phyloP scores from a whole-genome alignment of 2,888 invertebrate species.

The Caenorhabditis wallacei region DNA sequence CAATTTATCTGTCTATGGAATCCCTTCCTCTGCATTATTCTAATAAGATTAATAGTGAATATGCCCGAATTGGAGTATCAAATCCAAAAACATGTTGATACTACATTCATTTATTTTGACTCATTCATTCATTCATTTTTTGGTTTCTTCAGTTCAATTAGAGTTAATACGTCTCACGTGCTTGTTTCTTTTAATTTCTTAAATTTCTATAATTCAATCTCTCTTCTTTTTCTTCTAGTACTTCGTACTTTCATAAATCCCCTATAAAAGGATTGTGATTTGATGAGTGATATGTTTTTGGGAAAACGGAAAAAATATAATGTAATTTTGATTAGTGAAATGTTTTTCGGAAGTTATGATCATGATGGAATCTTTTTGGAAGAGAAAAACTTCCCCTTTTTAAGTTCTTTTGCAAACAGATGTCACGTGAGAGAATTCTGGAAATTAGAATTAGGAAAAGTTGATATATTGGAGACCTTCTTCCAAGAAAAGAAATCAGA shows the following conservation, averaged over 20 bases:
- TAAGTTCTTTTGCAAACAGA: constrained; percentile 13
- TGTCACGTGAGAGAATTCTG: constrained; percentile 12
- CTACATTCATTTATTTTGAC: constrained; percentile 44
- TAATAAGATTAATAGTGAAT: constrained; percentile 17
- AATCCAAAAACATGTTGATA: constrained; percentile 24
- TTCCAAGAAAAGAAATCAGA: constrained; percentile 4
- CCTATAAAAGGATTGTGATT: background rate
- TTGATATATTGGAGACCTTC: background rate
- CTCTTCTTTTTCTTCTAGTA: background rate
- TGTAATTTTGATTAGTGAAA: constrained; percentile 3
- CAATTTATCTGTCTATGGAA: background rate
- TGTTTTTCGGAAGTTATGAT: constrained; percentile 19
- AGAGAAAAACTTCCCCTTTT: background rate
- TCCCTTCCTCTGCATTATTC: background rate
- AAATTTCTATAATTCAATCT: constrained; percentile 19
- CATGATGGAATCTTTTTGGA: constrained; percentile 14
- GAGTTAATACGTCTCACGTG: constrained; percentile 26
- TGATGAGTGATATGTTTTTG: constrained; percentile 19
- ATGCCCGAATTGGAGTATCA: constrained; percentile 10
- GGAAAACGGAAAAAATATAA: constrained; percentile 17
- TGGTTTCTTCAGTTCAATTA: constrained; percentile 37
- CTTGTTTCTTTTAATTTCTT: constrained; percentile 1
- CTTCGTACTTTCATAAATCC: constrained; percentile 12
- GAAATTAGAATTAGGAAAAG: constrained; percentile 22
- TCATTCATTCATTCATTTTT: constrained; percentile 39